Base-by-base conservation (phyloP, 1,140 invertebrate species). In the Coenobita brevimanus region DNA sequence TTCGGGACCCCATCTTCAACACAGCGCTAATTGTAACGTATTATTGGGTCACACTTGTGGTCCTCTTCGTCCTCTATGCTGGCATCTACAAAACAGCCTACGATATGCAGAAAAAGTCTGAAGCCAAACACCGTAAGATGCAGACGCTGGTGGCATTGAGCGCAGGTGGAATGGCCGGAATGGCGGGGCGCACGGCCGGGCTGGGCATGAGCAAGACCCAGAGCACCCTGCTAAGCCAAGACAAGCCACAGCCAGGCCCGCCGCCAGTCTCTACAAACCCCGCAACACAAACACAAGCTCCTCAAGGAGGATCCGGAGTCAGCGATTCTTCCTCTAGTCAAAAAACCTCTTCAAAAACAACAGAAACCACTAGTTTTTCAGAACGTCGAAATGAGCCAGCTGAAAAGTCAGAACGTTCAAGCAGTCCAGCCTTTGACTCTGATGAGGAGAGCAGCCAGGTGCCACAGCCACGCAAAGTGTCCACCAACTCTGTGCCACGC, bases 1-100 rank as follows among this genome's bases (percentile, higher is more conserved):
- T 99, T 67, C 98, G 98, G 93, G 98, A 99, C 93, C 98, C 98
- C 0, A 95, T 99, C 38, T 99, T 99, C 93, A 99, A 99, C 92
- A 99, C 98, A 54, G 96, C 98, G 21, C 94, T 99, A 30, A 99
- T 99, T 79, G 98, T 99, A 90, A 97, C 97, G 27, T 99, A 99
- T 92, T 99, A 99, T 92, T 99, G 98, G 97, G 98, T 97, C 0
- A 99, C 98, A 0, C 92, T 99, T 0, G 95, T 98, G 33, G 97
- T 99, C 1, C 94, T 99, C 13, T 97, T 99, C 92, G 95, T 98
- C 81, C 94, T 99, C 0, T 99, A 99, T 92, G 97, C 96, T 67
- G 98, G 98, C 1, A 99, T 99, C 91, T 99, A 99, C 93, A 97
- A 97, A 92, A 99, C 98, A n/a, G 99, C 99, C 0, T 98, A 99